Evolutionary conservation across 53 echinoderm and acorn worm species (phyloP).

Genomic region (Arbacia lixula): DNA sequence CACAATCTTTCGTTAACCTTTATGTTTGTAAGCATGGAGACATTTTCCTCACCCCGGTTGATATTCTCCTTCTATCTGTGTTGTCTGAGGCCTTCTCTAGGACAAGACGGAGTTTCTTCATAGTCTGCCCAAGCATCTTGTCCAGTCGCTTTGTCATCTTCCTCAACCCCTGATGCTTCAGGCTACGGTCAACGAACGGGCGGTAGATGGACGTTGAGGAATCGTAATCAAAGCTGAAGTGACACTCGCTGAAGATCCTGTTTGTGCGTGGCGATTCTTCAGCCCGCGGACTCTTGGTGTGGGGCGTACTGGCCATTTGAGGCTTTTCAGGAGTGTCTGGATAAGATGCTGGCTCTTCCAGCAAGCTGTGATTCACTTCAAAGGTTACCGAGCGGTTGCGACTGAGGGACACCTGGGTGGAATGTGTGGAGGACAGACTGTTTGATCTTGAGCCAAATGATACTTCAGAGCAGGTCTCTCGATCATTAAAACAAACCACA

Average conservation of each 20-base stretch:
- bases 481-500: no score
- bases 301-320: constrained; percentile 63
- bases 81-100: constrained; percentile 44
- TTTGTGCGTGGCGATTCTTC: constrained; percentile 80
- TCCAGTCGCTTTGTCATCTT: constrained; percentile 86
- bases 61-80: constrained; percentile 34
- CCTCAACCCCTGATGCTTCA: constrained; percentile 87
- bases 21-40: no score
- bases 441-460: constrained; percentile 39
- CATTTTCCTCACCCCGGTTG: constrained; percentile 52
- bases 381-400: constrained; percentile 73
- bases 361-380: constrained; percentile 40
- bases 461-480: constrained; percentile 30
- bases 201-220: constrained; percentile 88
- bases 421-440: not conserved
- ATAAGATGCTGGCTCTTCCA: constrained; percentile 1
- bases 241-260: constrained; percentile 92
- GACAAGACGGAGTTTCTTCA: constrained; percentile 64
- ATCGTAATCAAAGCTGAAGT: constrained; percentile 96
- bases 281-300: constrained; percentile 47
- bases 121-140: constrained; percentile 78
- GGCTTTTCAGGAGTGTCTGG: constrained; percentile 5
- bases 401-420: not conserved
- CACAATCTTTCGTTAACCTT: no score
- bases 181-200: constrained; percentile 90